Evolutionary conservation across 2,888 invertebrate species (phyloP), one percentile per base, ranked within the genome.

Genomic region (Elegia similella): DNA sequence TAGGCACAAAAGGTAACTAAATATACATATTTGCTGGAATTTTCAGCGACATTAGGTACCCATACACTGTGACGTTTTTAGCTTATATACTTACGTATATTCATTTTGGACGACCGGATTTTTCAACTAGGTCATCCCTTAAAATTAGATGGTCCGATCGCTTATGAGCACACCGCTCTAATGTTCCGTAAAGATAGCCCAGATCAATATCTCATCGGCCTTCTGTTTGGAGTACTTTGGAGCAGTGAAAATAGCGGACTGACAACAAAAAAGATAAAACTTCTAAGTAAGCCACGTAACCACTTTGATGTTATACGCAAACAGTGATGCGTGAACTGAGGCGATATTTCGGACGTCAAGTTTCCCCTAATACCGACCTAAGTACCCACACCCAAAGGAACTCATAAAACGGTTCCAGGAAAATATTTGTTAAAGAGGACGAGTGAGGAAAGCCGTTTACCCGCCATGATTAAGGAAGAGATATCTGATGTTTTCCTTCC

Each of bases 61-160:
- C 58, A 64, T 58, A 48, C 46, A 59, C 46, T 56, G 47, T 58
- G 58, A 52, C 57, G 47, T 60, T 62, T 63, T 62, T 56, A 63
- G 69, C 32, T 59, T 62, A 68, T 46, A 12, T 12, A 10, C 6
- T 7, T 43, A 6, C n/a, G 42, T 44, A 12, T 50, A 10, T 71
- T 66, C 70, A 69, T 79, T 82, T 80, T 78, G 76, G 76, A 73
- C 77, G 80, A 75, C 76, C 79, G 76, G 74, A 72, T 81, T 82
- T 86, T 84, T 80, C 70, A 84, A 84, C 75, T 80, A 78, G 86
- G 82, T 84, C 87, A 82, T 77, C 78, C 80, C 79, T 82, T 78
- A 83, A 84, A 86, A 86, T 86, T 82, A 86, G 81, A 73, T 73
- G 73, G 72, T 67, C 66, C 66, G 65, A 62, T 59, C 69, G 64